Percentiles rank a stretch among this genome's conserved stretches.
phyloP scores from a whole-genome alignment of 1,140 invertebrate genomes.

The Brachionus manjavacas region DNA sequence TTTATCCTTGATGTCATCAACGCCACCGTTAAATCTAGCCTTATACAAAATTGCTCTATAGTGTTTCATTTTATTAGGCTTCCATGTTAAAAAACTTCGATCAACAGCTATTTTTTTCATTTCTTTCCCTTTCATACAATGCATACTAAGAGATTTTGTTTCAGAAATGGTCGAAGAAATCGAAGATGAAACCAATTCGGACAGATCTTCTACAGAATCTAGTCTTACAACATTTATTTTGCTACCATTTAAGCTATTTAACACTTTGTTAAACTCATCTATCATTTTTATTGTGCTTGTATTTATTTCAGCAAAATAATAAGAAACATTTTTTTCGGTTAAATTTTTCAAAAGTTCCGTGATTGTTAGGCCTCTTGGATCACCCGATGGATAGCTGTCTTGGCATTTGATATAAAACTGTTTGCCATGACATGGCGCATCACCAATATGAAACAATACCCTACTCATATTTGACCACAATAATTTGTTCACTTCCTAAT shows the following conservation, averaged over 20 bases:
- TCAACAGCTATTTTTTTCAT: neutral
- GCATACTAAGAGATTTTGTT: neutral
- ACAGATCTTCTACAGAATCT: neutral
- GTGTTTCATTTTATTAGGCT: neutral
- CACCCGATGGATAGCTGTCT: neutral
- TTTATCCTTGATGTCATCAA: neutral
- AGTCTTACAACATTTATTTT: neutral
- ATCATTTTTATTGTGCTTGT: neutral
- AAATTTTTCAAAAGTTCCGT: neutral
- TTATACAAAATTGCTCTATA: neutral
- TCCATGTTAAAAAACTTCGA: neutral
- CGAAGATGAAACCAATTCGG: neutral
- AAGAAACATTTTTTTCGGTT: neutral
- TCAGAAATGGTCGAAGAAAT: neutral
- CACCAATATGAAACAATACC: conserved; percentile 17
- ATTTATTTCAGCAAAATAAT: neutral
- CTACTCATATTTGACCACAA: neutral
- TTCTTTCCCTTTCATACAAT: neutral
- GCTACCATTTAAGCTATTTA: neutral
- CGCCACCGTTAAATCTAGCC: neutral
- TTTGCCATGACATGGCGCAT: conserved; percentile 8
- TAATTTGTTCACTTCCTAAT: neutral
- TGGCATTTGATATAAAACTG: neutral
- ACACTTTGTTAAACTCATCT: neutral
- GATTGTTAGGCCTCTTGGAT: conserved; percentile 7